Evolutionary conservation across 1,140 invertebrate species (phyloP), one percentile per base, ranked within the genome.

Genomic region (Holcopasites calliopsidis): DNA sequence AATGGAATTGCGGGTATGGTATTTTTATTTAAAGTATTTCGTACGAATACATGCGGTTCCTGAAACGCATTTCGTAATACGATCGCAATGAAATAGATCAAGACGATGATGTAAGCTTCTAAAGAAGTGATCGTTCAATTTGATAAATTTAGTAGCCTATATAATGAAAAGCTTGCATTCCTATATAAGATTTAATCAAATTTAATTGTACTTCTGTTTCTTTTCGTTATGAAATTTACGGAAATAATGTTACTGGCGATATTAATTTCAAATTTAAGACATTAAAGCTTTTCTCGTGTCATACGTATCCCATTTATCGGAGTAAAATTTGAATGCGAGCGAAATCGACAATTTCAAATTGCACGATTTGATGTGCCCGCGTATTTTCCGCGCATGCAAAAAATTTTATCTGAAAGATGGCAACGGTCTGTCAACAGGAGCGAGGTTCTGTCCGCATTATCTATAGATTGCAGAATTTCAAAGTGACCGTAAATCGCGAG

Each of bases 351-450:
- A n/a, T n/a, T n/a, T n/a, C n/a, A 28, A 28, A 28, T 13, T 42
- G 11, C 4, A 38, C 10, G 26, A 18, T 58, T 26, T 26, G n/a
- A 66, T 73, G 40, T 80, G 57, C 49, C 61, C 79, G 77, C 60
- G 33, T 31, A n/a, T 28, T 54, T 52, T 7, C 28, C 28, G 35
- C 54, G 65, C 76, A 26, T 71, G 69, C 8, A 55, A 26, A n/a
- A 23, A 50, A 78, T 60, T 74, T 82, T 76, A 50, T 60, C 54
- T 49, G n/a, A 87, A 86, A 87, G 68, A 87, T 87, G 86, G 76
- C 78, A 78, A 79, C 70, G 23, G 54, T 70, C 82, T 84, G 50
- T 88, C 86, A 86, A 78, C 80, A 77, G 49, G 54, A 76, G 64
- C 33, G n/a, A 61, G 65, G 64, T 80, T 79, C 68, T 73, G 79